Conservation (phyloP, 2,888 invertebrate genomes). For the Drosophila mercatorum region DNA sequence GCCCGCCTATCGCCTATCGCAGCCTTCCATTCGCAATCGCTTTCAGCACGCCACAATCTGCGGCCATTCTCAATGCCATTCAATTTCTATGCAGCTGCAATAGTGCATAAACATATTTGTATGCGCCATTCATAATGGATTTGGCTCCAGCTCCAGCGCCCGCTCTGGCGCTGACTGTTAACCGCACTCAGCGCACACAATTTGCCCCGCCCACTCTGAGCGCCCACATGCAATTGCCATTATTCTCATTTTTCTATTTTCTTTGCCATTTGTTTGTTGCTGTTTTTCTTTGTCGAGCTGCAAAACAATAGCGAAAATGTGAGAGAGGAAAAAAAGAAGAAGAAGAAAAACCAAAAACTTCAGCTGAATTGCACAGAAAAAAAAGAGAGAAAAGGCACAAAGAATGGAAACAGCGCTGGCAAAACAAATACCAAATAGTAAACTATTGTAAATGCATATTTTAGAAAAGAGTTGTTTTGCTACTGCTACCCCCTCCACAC, state of each 20-base stretch:
- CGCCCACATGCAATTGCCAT: constrained; percentile 47
- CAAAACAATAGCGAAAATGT: constrained; percentile 56
- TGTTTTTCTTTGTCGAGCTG: constrained; percentile 66
- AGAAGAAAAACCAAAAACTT: constrained; percentile 30
- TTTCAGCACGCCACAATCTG: not conserved
- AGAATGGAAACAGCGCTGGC: constrained; percentile 8
- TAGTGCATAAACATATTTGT: constrained; percentile 8
- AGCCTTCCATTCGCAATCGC: too few species aligned
- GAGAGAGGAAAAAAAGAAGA: constrained; percentile 7
- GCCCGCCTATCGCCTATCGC: not conserved
- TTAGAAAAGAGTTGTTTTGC: constrained; percentile 21
- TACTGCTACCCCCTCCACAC: not conserved
- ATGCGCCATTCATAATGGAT: constrained; percentile 4
- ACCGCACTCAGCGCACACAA: constrained; percentile 8
- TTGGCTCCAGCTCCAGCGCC: not conserved
- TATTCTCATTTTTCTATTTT: constrained; percentile 23
- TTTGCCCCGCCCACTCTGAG: not conserved
- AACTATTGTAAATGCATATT: constrained; percentile 69
- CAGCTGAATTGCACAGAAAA: constrained; percentile 30
- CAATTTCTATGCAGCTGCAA: constrained; percentile 9
- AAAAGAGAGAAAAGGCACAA: not conserved
- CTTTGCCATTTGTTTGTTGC: constrained; percentile 67
- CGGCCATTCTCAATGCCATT: constrained; percentile 1
- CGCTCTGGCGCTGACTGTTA: constrained; percentile 3
- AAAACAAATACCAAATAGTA: constrained; percentile 60